phyloP scores from a whole-genome alignment of 2,797 vertebrate species.

The Austrolebias charrua region DNA sequence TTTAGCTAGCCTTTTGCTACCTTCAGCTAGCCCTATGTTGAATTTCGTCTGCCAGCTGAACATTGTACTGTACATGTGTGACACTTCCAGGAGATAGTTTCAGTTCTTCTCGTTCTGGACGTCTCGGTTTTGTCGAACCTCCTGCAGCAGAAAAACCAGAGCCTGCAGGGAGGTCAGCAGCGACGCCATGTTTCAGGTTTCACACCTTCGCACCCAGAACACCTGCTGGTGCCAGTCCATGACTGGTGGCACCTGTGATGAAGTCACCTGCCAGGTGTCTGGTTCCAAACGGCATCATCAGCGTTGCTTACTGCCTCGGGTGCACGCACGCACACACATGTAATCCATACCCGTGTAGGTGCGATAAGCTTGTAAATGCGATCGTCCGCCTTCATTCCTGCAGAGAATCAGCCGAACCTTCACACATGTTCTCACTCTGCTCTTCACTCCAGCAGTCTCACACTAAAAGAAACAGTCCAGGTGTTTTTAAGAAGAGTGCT shows the following conservation, averaged over 20 bases:
- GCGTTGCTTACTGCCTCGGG: slow-evolving; percentile 36
- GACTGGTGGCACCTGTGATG: slow-evolving; percentile 33
- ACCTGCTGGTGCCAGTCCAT: slow-evolving; percentile 23
- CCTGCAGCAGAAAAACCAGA: not conserved
- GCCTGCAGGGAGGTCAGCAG: slow-evolving; percentile 7
- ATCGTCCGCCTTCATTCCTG: slow-evolving; percentile 19
- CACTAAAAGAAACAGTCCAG: too few species aligned
- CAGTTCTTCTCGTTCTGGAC: too few species aligned
- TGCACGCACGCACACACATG: slow-evolving; percentile 14
- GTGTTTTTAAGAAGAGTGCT: too few species aligned
- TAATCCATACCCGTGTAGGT: slow-evolving; percentile 35
- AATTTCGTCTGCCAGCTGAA: too few species aligned
- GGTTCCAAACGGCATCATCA: slow-evolving; percentile 35
- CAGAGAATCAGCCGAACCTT: not conserved
- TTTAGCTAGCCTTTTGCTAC: too few species aligned
- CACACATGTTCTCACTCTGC: not conserved
- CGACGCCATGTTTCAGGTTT: not conserved
- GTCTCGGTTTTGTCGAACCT: not conserved
- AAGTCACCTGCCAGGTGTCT: slow-evolving; percentile 45
- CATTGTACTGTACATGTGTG: too few species aligned
- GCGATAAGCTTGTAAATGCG: slow-evolving; percentile 62
- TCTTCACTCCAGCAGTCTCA: not conserved
- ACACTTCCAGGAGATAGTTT: too few species aligned
- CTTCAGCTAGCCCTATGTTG: too few species aligned
- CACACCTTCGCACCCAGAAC: not conserved